Percentiles rank a stretch among this genome's conserved stretches.
phyloP scores from a whole-genome alignment of 2,888 invertebrate genomes.

The Drosophila neoperkinsi region DNA sequence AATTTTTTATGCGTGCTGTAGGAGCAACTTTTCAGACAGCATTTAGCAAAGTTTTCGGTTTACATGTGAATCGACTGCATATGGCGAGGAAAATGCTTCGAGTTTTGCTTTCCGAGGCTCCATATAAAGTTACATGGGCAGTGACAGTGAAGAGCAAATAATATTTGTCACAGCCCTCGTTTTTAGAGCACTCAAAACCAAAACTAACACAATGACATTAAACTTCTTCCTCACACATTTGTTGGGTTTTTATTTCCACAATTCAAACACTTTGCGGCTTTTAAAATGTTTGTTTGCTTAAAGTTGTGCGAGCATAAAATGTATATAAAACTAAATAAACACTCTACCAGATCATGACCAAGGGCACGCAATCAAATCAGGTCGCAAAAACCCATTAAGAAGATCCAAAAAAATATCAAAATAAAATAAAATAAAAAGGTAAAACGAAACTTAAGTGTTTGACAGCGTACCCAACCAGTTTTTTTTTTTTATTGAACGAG shows the following conservation, averaged over 20 bases:
- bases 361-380: slow-evolving; percentile 35
- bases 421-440: slow-evolving; percentile 34
- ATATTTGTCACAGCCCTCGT: slow-evolving; percentile 49
- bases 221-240: slow-evolving; percentile 42
- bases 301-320: slow-evolving; percentile 43
- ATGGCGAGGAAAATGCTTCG: slow-evolving; percentile 36
- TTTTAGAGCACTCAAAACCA: slow-evolving; percentile 45
- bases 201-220: slow-evolving; percentile 60
- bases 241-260: slow-evolving; percentile 14
- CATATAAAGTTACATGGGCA: slow-evolving; percentile 26
- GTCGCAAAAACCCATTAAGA: slow-evolving; percentile 56
- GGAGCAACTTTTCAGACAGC: slow-evolving; percentile 64
- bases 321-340: slow-evolving; percentile 27
- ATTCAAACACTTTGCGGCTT: slow-evolving; percentile 51
- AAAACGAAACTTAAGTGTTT: slow-evolving; percentile 45
- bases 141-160: slow-evolving; percentile 49
- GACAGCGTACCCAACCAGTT: slow-evolving; percentile 35
- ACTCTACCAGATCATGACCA: slow-evolving; percentile 47
- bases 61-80: slow-evolving; percentile 50
- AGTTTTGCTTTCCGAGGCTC: slow-evolving; percentile 7
- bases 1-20: slow-evolving; percentile 32
- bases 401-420: slow-evolving; percentile 16
- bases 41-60: slow-evolving; percentile 62
- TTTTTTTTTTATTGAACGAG: slow-evolving; percentile 69
- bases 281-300: slow-evolving; percentile 60